Evolutionary conservation across 2,797 vertebrate species (phyloP).

Genomic region (Oreochromis grahami): DNA sequence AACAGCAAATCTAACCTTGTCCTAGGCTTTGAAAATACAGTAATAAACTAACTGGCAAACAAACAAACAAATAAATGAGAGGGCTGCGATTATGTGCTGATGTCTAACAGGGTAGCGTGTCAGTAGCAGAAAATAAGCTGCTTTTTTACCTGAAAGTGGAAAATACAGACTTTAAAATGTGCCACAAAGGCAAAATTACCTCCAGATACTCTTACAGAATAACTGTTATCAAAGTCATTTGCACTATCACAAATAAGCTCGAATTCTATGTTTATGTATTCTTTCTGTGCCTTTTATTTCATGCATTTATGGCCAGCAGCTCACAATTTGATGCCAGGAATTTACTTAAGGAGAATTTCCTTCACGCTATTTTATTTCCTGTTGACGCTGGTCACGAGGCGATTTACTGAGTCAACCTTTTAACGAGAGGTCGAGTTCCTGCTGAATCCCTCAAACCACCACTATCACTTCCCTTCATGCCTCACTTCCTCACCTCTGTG

Average conservation of each 20-base stretch:
- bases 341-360: constrained; percentile 13
- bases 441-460: constrained; percentile 46
- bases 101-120: not conserved
- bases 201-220: not conserved
- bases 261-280: not conserved
- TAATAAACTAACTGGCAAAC: constrained; percentile 71
- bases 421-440: constrained; percentile 43
- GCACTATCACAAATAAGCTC: not conserved
- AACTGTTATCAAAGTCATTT: constrained; percentile 1
- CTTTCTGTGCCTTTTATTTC: not conserved
- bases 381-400: constrained; percentile 20
- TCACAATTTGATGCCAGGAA: not conserved
- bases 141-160: not conserved
- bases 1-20: constrained; percentile 70
- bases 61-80: constrained; percentile 67
- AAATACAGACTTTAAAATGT: not conserved
- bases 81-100: constrained; percentile 30
- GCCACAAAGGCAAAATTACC: not conserved
- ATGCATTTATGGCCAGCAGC: not conserved
- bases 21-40: constrained; percentile 60
- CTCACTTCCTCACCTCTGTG: constrained; percentile 32
- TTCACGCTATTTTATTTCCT: constrained; percentile 8
- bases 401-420: constrained; percentile 49
- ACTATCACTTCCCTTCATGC: constrained; percentile 47
- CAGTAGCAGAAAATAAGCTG: not conserved